Percentiles rank a stretch among this genome's conserved stretches.
These are phyloP conservation scores for Ctenochaetus hawaiiensis DNA, from an alignment of 2,797 vertebrate genomes.

Conservation along the genomic window DNA sequence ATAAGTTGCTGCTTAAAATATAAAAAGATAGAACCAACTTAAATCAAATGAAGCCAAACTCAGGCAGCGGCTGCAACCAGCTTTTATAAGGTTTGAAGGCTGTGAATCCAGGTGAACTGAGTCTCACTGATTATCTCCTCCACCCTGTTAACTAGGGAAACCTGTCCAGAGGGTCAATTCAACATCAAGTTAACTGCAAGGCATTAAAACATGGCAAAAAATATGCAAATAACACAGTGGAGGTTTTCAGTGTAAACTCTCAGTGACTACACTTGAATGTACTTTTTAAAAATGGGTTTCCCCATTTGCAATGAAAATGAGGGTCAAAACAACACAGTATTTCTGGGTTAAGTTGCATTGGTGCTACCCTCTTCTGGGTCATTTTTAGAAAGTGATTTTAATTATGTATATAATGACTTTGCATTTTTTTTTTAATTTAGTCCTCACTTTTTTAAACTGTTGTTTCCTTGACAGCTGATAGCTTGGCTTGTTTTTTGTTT, in stretches of 20 bases:
- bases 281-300: not conserved
- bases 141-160: not conserved
- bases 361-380: no score
- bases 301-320: no score
- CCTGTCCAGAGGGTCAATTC: not conserved
- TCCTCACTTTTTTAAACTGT: not conserved
- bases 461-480: not conserved
- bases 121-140: constrained; percentile 2
- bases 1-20: not conserved
- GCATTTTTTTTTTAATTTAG: no score
- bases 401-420: no score
- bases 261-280: not conserved
- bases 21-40: not conserved
- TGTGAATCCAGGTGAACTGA: not conserved
- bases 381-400: no score
- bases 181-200: not conserved
- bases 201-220: not conserved
- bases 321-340: no score
- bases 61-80: not conserved
- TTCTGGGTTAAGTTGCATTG: no score
- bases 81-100: not conserved
- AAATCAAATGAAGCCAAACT: not conserved
- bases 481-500: not conserved
- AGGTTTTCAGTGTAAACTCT: not conserved
- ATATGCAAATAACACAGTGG: not conserved